Percentiles rank a stretch among this genome's conserved stretches.
Conservation (phyloP, 2,797 vertebrate species). For the Diplodus sargus region DNA sequence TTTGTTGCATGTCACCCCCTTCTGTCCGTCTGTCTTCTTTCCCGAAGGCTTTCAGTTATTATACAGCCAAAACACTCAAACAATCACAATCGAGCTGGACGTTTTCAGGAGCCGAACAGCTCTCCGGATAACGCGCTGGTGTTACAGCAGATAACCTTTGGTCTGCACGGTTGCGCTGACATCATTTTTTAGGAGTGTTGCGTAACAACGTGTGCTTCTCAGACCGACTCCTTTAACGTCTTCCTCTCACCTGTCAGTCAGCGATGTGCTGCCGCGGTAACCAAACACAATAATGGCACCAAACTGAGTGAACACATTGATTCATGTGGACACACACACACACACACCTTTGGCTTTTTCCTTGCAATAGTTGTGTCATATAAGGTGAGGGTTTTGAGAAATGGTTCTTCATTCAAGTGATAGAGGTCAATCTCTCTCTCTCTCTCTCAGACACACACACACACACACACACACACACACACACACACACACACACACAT, state of each 20-base stretch:
- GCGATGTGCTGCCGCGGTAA: conserved; percentile 46
- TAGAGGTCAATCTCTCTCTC: not conserved
- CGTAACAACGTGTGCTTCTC: conserved; percentile 31
- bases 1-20: too few relatives aligned
- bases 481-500: conserved; percentile 18
- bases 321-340: conserved; percentile 15
- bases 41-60: too few relatives aligned
- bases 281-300: conserved; percentile 45
- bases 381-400: conserved; percentile 37
- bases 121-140: not conserved
- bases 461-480: conserved; percentile 10
- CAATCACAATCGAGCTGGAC: too few relatives aligned
- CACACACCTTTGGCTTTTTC: conserved; percentile 20
- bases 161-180: conserved; percentile 6
- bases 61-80: too few relatives aligned
- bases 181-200: conserved; percentile 35
- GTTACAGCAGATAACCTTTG: not conserved
- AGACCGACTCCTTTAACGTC: conserved; percentile 44
- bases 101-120: too few relatives aligned
- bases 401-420: conserved; percentile 8
- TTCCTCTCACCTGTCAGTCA: conserved; percentile 65
- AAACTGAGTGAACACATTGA: conserved; percentile 13
- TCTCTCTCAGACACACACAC: not conserved
- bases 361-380: conserved; percentile 33
- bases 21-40: too few relatives aligned